Percentiles rank a stretch among this genome's conserved stretches.
Evolutionary conservation across 2,888 invertebrate genomes (phyloP).

Genomic region (Endomychus coccineus): DNA sequence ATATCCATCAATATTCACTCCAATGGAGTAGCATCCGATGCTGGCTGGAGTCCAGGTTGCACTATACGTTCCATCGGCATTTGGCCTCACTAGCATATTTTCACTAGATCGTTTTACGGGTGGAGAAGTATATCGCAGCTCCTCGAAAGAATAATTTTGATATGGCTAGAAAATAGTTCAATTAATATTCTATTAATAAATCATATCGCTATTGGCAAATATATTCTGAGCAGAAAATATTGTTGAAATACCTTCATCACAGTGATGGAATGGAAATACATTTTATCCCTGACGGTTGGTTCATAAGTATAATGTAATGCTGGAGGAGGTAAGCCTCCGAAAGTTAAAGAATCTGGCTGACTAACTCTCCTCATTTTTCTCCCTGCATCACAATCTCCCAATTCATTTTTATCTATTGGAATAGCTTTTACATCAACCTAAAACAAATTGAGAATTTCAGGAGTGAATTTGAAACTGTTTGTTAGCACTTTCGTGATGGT

Average conservation of each 20-base stretch:
- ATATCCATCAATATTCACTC: conserved; percentile 81
- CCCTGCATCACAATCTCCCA: conserved; percentile 53
- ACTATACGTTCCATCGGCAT: conserved; percentile 71
- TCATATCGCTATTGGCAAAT: no score
- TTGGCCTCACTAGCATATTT: conserved; percentile 68
- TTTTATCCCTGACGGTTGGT: conserved; percentile 80
- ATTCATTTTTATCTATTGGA: conserved; percentile 60
- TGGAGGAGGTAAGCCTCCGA: conserved; percentile 57
- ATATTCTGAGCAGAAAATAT: no score
- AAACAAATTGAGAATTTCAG: conserved; percentile 6
- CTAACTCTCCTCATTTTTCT: conserved; percentile 51
- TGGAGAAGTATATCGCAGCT: conserved; percentile 68
- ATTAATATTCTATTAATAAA: no score
- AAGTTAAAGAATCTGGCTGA: conserved; percentile 52
- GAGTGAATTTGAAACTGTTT: no score
- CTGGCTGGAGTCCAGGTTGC: conserved; percentile 90
- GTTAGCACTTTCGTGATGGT: no score
- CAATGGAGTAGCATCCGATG: conserved; percentile 82
- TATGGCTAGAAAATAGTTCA: conserved; percentile 64
- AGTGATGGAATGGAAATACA: conserved; percentile 90
- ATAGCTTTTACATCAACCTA: conserved; percentile 67
- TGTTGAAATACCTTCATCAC: conserved; percentile 88
- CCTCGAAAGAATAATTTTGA: conserved; percentile 92
- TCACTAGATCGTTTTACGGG: conserved; percentile 65
- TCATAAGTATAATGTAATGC: conserved; percentile 70